A percentile compares a stretch with the other conserved stretches of the same genome.
These are phyloP conservation scores for Micronisus gabar DNA, from an alignment of 2,113 vertebrate genomes.

Conservation along the genomic window DNA sequence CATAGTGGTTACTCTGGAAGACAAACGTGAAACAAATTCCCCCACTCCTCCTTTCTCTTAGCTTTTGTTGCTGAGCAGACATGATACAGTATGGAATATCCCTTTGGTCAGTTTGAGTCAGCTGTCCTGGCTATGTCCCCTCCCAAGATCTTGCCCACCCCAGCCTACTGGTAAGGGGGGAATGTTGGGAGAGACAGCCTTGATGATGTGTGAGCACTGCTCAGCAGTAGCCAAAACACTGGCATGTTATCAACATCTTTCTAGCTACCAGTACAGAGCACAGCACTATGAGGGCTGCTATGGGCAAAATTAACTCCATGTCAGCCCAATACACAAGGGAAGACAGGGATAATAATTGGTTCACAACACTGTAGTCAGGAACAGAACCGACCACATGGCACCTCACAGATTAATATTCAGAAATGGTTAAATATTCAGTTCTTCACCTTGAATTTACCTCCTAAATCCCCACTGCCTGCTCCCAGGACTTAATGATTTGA, in stretches of 20 bases:
- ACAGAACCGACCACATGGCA: background rate
- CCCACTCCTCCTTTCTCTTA: background rate
- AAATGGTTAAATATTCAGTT: background rate
- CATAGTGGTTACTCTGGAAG: background rate
- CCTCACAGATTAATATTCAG: background rate
- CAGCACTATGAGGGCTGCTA: too few species aligned
- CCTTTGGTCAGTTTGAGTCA: background rate
- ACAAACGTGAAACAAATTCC: accelerated
- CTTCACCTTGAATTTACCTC: background rate
- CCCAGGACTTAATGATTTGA: background rate
- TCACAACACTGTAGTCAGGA: background rate
- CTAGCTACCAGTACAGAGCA: background rate
- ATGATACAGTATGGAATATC: background rate
- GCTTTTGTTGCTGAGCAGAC: background rate
- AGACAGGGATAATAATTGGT: background rate
- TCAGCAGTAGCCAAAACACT: background rate
- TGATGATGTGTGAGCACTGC: background rate
- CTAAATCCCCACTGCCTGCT: background rate
- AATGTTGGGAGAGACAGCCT: background rate
- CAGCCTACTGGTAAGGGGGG: background rate
- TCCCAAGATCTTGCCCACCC: background rate
- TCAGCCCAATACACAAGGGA: background rate
- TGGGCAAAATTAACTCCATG: background rate
- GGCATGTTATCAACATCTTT: background rate
- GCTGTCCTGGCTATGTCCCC: background rate